Evolutionary conservation across 1,140 invertebrate species (phyloP), one percentile per base, ranked within the genome.

Genomic region (Drosophila orosa): DNA sequence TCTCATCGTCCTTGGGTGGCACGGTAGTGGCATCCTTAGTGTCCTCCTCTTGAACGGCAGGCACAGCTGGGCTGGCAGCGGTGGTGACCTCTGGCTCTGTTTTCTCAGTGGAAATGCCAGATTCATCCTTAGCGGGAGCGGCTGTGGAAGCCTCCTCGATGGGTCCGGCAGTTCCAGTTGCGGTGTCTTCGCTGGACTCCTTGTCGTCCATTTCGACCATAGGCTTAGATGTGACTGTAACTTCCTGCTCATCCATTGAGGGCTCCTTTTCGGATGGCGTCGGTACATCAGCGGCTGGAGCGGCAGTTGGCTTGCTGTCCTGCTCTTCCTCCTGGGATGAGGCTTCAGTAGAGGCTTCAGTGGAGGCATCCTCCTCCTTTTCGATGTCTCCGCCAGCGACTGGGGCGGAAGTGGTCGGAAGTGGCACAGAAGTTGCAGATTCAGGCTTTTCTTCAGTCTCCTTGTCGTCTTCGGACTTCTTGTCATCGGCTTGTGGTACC

Each of bases 1-100:
- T 45, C n/a, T 82, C 80, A 15, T 78, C 80, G 19, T 24, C 10
- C 12, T 35, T 13, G 24, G 81, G 61, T 55, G 24, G 35, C 3
- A 19, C 55, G 6, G 81, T 85, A 22, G 44, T 55, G 62, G 25
- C 33, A n/a, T 48, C 74, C 29, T 78, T 56, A 15, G 45, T 44
- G 42, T 83, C 80, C 37, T 79, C 81, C 8, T 84, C 57, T 6
- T 86, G 45, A 39, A 17, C 47, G 40, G 44, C 52, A 17, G 66
- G 27, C 8, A 40, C 61, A 8, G 68, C 24, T 31, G 63, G 12
- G 17, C 37, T 74, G 22, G 66, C 19, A 15, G 29, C 29, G 1
- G 73, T 63, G n/a, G 45, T 71, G 7, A 48, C 31, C 35, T 74
- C 79, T 9, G 60, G 37, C 5, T 74, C 61, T 2, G 65, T 44